A percentile compares a stretch with the other conserved stretches of the same genome.
phyloP scores from a whole-genome alignment of 2,797 vertebrate species.

The Alectoris magna region DNA sequence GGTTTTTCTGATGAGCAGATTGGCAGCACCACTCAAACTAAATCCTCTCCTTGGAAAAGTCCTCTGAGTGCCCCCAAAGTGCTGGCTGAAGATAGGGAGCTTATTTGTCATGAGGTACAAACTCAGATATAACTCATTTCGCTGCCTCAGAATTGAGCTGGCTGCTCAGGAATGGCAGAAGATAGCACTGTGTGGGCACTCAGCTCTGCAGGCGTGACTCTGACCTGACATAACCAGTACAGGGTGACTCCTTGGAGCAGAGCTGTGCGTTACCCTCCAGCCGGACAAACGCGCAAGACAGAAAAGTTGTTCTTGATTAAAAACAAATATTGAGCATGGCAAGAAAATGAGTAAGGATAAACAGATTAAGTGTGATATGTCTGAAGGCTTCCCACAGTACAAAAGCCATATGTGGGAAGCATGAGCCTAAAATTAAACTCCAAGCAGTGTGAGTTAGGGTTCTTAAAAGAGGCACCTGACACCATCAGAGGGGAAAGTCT shows the following conservation, averaged over 20 bases:
- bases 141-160: not conserved
- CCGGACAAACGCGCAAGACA: constrained; percentile 20
- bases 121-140: not conserved
- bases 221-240: not conserved
- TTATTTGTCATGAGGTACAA: not conserved
- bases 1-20: not conserved
- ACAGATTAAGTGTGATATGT: constrained; percentile 69
- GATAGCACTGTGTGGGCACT: not conserved
- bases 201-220: not conserved
- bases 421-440: constrained; percentile 65
- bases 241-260: constrained; percentile 15
- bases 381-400: constrained; percentile 69
- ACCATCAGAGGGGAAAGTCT: constrained; percentile 42
- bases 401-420: constrained; percentile 70
- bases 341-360: constrained; percentile 67
- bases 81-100: not conserved
- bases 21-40: not conserved
- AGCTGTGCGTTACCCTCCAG: not conserved
- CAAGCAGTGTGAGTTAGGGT: constrained; percentile 38
- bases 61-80: not conserved
- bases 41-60: not conserved
- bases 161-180: not conserved
- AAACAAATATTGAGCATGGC: constrained; percentile 63
- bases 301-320: constrained; percentile 70
- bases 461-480: constrained; percentile 65